These are phyloP conservation scores for Mesorhabditis sp. DNA, from an alignment of 2,888 invertebrate genomes.

Conservation along the genomic window DNA sequence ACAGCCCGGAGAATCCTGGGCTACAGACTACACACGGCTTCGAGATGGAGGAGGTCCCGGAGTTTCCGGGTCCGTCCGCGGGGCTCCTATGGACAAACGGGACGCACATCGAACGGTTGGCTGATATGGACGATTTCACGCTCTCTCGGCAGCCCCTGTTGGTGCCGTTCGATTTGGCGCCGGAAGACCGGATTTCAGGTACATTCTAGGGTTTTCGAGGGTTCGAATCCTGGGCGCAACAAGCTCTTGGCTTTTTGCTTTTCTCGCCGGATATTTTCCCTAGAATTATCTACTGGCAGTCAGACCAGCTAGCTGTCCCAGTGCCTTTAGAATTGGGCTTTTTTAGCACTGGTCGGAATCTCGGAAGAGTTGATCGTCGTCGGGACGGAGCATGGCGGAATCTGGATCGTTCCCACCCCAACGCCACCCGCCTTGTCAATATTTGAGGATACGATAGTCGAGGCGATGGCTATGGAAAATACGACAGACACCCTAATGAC, in stretches of 20 bases:
- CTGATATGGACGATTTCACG: background rate
- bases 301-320: no score
- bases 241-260: no score
- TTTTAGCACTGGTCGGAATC: background rate
- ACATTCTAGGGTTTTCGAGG: background rate
- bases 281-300: no score
- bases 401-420: background rate
- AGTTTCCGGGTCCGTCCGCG: background rate
- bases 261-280: no score
- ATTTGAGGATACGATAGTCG: no score
- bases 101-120: background rate
- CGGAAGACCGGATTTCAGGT: background rate
- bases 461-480: no score
- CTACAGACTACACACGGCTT: background rate
- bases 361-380: background rate
- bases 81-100: background rate
- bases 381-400: constrained; percentile 5
- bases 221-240: background rate
- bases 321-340: no score
- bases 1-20: background rate
- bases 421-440: no score
- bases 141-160: background rate
- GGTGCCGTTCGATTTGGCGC: constrained; percentile 3
- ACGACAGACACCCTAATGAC: no score
- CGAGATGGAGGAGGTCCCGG: background rate